Base-by-base conservation (phyloP, 1,140 invertebrate genomes). In the Doryteuthis pealeii region DNA sequence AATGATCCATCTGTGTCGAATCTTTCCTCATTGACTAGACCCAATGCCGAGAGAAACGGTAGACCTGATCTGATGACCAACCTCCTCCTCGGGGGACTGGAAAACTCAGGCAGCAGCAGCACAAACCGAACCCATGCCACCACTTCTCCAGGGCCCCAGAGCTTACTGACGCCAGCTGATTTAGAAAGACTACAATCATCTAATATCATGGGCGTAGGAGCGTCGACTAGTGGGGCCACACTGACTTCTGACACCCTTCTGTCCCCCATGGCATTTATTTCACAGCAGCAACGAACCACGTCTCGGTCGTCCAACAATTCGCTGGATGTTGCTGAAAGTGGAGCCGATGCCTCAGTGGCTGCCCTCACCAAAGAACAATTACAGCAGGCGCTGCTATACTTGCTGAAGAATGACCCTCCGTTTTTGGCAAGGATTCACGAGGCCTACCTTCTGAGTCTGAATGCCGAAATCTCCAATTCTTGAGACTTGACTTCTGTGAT, bases 381-480 rank as follows among this genome's bases (percentile, higher is more conserved):
- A 67, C 91, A 95, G 54, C 95, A 96, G 89, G 94, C 95, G 69
- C 92, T 96, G 76, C 92, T 92, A 81, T 94, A 96, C 89, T 89
- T 97, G 71, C 89, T 96, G 33, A 94, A 94, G 88, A 94, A 93
- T 87, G 95, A 96, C 87, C 89, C 92, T 14, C 93, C 94, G 78
- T 96, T 96, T 88, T 91, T 95, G 12, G 92, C 92, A 79, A 95
- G 94, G 87, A 89, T 96, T 72, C 94, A 96, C 86, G 94, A 96
- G 89, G 94, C 94, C 69, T 96, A 96, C 85, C 91, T 95, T 10
- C 79, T 78, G 67, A 86, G 83, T 77, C 74, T 86, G 54, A 62
- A 62, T 28, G 6, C 18, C 18, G 54, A 62, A 28, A 28, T 28
- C 18, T 15, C 54, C 6, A 62, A 62, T 18, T 28, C 26, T 62